These are phyloP conservation scores for Mesorhabditis sp. DNA, from an alignment of 2,888 invertebrate genomes.

Conservation along the genomic window DNA sequence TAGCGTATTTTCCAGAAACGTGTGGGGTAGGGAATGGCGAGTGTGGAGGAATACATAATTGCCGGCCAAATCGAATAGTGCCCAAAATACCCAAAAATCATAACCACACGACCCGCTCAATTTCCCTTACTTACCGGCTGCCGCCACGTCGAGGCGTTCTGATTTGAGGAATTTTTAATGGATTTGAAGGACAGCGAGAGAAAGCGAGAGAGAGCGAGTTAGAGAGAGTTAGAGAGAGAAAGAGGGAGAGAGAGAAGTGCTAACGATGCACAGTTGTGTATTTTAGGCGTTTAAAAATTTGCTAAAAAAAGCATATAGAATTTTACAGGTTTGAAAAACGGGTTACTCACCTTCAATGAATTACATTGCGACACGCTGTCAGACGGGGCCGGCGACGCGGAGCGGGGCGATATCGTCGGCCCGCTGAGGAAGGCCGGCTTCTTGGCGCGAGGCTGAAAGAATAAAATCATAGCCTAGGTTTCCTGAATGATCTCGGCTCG, in stretches of 20 bases:
- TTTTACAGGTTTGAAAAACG: background rate
- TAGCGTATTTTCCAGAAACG: too few relatives aligned
- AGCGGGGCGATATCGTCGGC: slow-evolving; percentile 42
- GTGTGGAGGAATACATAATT: too few relatives aligned
- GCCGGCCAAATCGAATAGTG: too few relatives aligned
- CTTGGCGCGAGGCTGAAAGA: slow-evolving; percentile 14
- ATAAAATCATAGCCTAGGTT: too few relatives aligned
- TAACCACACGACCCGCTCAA: too few relatives aligned
- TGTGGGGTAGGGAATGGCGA: too few relatives aligned
- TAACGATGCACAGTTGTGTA: background rate
- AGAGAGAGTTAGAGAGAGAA: slow-evolving; percentile 8
- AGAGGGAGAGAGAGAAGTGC: slow-evolving; percentile 12
- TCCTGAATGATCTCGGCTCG: too few relatives aligned
- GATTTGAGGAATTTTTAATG: background rate
- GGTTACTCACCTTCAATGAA: slow-evolving; percentile 43
- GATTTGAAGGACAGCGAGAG: background rate
- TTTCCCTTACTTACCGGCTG: too few relatives aligned
- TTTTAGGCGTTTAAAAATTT: slow-evolving; percentile 6
- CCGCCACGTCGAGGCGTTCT: too few relatives aligned
- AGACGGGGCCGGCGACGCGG: slow-evolving; percentile 56
- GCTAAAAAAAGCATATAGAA: background rate
- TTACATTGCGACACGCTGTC: slow-evolving; percentile 54
- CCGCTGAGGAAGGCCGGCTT: slow-evolving; percentile 33
- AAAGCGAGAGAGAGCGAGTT: slow-evolving; percentile 9
- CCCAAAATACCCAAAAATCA: too few relatives aligned